Percentiles rank a stretch among this genome's conserved stretches.
Conservation (phyloP, 1,140 invertebrate genomes). For the Micrasema longulum region DNA sequence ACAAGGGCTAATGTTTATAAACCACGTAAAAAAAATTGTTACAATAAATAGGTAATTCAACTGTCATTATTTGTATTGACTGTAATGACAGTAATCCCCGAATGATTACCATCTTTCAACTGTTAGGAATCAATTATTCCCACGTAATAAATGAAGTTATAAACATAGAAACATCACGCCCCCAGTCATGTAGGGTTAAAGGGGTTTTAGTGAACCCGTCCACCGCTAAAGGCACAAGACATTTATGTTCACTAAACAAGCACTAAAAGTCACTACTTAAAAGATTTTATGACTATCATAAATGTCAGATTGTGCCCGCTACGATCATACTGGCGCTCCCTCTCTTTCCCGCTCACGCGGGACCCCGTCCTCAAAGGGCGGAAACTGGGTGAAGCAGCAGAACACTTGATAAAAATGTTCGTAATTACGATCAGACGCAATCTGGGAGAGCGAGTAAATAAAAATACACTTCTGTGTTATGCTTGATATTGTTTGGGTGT, state of each 20-base stretch:
- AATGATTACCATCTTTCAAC: conserved; percentile 11
- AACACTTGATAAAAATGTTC: conserved; percentile 17
- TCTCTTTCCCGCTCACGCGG: conserved; percentile 6
- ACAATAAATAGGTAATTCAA: no score
- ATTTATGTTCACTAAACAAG: conserved; percentile 72
- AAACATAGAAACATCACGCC: conserved; percentile 22
- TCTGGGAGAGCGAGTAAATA: neutral
- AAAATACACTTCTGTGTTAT: neutral
- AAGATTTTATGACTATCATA: conserved; percentile 70
- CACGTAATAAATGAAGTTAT: conserved; percentile 26
- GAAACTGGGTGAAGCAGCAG: neutral
- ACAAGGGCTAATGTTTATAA: no score
- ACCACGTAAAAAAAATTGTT: no score
- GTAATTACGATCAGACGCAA: neutral
- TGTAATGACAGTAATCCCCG: neutral
- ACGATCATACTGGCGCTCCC: conserved; percentile 10
- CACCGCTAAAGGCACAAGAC: conserved; percentile 58
- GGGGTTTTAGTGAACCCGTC: conserved; percentile 45
- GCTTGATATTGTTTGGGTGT: neutral
- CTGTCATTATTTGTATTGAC: no score
- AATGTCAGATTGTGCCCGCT: conserved; percentile 64
- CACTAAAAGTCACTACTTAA: conserved; percentile 71
- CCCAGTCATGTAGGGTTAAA: conserved; percentile 22
- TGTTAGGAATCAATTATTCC: conserved; percentile 10
- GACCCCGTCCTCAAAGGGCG: neutral